These are phyloP conservation scores for Pachycephala philippinensis DNA, from an alignment of 2,113 vertebrate species.

Conservation along the genomic window DNA sequence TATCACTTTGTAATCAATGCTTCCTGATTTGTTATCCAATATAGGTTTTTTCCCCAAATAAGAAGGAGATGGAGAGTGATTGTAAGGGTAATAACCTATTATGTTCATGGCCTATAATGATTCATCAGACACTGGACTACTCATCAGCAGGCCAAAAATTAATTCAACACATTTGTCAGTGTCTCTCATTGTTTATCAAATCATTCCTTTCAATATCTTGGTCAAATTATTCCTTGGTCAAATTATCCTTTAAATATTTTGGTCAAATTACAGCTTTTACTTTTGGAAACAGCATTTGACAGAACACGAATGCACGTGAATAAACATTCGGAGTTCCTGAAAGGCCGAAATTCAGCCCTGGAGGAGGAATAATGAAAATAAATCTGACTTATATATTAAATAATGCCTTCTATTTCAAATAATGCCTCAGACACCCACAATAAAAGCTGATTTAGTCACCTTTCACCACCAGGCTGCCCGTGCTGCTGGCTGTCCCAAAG, in stretches of 20 bases:
- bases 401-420: background rate
- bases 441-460: slow-evolving; percentile 66
- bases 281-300: background rate
- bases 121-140: background rate
- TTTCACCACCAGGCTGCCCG: slow-evolving; percentile 89
- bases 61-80: background rate
- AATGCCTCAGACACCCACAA: background rate
- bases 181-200: background rate
- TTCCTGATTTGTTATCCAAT: background rate
- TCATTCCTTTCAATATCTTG: background rate
- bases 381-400: background rate
- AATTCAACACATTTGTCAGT: background rate
- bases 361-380: background rate
- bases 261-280: background rate
- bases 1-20: slow-evolving; percentile 40
- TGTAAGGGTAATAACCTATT: background rate
- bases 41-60: background rate
- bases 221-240: background rate
- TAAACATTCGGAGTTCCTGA: background rate
- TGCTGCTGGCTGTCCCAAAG: slow-evolving; percentile 91
- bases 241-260: background rate
- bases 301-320: background rate
- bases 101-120: background rate
- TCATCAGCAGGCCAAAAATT: background rate
- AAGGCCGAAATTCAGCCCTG: background rate